Percentiles rank a stretch among this genome's conserved stretches.
phyloP scores from a whole-genome alignment of 1,140 invertebrate genomes.

The Drosophila pachea region DNA sequence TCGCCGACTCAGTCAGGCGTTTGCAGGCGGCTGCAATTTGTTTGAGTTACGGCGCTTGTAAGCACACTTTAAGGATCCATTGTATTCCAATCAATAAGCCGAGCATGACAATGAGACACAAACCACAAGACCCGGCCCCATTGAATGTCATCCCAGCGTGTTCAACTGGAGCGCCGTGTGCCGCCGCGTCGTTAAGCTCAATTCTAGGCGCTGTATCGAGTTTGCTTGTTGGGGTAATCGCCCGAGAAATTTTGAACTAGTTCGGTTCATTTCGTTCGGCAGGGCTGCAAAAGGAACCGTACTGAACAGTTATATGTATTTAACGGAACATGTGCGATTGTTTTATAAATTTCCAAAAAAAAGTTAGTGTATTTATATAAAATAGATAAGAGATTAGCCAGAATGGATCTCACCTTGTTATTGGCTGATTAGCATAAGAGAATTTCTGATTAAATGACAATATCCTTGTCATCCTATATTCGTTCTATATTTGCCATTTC shows the following conservation, averaged over 20 bases:
- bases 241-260: background rate
- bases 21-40: constrained; percentile 76
- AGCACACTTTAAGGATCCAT: constrained; percentile 79
- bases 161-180: constrained; percentile 60
- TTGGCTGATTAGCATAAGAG: no score
- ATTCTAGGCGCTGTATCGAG: background rate
- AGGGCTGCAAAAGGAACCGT: no score
- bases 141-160: constrained; percentile 50
- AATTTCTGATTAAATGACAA: no score
- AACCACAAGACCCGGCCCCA: constrained; percentile 39
- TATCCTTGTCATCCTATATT: no score
- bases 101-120: constrained; percentile 71
- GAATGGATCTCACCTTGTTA: no score
- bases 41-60: constrained; percentile 79
- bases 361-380: no score
- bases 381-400: no score
- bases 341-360: no score
- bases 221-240: background rate
- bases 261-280: background rate
- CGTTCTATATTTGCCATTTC: background rate
- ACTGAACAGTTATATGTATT: background rate
- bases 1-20: constrained; percentile 47
- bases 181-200: constrained; percentile 12
- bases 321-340: no score
- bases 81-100: constrained; percentile 78